Conservation (phyloP, 2,797 vertebrate species). For the Protonibea diacanthus region DNA sequence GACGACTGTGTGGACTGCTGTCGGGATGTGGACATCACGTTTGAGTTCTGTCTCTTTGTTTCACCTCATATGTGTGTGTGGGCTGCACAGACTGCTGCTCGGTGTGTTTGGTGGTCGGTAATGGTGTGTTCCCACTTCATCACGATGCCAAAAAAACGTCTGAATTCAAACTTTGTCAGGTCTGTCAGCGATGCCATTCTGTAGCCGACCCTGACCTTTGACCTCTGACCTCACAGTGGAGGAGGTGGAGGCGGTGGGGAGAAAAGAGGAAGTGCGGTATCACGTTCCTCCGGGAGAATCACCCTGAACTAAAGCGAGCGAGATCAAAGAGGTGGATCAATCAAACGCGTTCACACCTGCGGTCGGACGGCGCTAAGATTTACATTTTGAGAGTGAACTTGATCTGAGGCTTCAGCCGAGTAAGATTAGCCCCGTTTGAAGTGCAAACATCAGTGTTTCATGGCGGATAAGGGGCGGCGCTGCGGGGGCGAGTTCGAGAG, state of each 20-base stretch:
- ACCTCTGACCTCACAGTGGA: not conserved
- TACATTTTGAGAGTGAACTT: not conserved
- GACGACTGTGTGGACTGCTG: not conserved
- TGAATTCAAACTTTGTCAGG: no score
- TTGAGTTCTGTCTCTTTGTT: not conserved
- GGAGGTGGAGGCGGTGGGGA: not conserved
- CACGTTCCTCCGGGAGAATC: slow-evolving; percentile 13
- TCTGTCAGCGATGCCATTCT: not conserved
- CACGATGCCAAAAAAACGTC: no score
- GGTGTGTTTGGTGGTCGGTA: not conserved
- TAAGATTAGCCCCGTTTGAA: slow-evolving; percentile 38
- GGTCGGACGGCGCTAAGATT: slow-evolving; percentile 2
- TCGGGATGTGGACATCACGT: not conserved
- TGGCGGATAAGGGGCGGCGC: not conserved
- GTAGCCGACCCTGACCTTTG: not conserved
- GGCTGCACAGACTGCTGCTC: not conserved
- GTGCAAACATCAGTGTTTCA: slow-evolving; percentile 26
- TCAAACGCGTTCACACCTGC: slow-evolving; percentile 31
- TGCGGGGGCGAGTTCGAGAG: not conserved
- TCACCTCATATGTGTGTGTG: not conserved
- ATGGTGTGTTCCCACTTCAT: not conserved
- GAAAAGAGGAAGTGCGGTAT: not conserved
- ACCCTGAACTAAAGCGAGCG: not conserved
- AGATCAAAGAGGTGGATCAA: slow-evolving; percentile 46
- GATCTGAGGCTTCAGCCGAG: slow-evolving; percentile 19